Percentiles rank a stretch among this genome's conserved stretches.
phyloP scores from a whole-genome alignment of 2,113 vertebrate genomes.

The Petroica traversi region DNA sequence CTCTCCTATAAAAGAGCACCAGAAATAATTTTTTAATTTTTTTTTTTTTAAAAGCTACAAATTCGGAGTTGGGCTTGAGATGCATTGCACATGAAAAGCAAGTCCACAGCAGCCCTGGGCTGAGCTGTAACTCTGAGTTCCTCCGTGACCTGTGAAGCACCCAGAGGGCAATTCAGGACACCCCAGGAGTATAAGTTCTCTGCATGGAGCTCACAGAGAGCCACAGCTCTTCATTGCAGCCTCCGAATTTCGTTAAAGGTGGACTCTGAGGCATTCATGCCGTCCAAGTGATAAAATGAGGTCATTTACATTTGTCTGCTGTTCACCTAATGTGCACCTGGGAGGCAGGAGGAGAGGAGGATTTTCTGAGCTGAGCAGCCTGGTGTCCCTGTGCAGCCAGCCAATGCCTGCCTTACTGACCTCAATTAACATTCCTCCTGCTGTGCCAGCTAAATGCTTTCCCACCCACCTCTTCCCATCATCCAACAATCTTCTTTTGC shows the following conservation, averaged over 20 bases:
- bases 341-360: too few relatives aligned
- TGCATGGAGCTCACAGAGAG: neutral
- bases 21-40: accelerated
- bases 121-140: neutral
- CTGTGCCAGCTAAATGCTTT: neutral
- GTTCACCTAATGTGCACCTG: neutral
- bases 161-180: neutral
- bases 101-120: neutral
- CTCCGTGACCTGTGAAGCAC: neutral
- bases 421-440: too few relatives aligned
- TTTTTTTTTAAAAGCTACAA: accelerated
- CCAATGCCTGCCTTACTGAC: too few relatives aligned
- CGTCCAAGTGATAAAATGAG: neutral
- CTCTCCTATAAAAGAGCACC: neutral
- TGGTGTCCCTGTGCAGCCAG: too few relatives aligned
- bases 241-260: neutral
- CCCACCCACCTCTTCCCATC: neutral
- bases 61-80: neutral
- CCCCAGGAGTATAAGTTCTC: neutral
- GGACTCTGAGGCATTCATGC: neutral
- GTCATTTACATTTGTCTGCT: neutral
- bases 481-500: neutral
- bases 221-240: neutral
- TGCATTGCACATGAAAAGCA: neutral
- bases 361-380: too few relatives aligned